phyloP scores from a whole-genome alignment of 2,888 invertebrate species.

The Stictocephala bisonia region DNA sequence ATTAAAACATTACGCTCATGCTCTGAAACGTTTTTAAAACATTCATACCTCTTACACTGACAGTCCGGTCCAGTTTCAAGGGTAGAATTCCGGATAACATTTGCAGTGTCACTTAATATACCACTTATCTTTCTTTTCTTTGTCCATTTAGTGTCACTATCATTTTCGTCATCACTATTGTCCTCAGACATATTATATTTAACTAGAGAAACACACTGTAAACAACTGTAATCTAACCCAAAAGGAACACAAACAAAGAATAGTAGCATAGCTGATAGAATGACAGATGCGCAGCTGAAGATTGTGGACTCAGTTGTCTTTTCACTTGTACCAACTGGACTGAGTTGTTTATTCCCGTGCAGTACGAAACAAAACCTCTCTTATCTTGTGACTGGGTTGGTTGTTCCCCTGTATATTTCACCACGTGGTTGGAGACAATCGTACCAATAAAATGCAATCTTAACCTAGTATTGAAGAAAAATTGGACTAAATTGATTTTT shows the following conservation, averaged over 20 bases:
- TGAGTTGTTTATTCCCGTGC: constrained; percentile 28
- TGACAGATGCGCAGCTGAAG: constrained; percentile 23
- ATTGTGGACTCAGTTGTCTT: constrained; percentile 32
- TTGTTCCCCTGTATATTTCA: constrained; percentile 21
- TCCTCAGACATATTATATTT: too few relatives aligned
- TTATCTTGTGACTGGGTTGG: constrained; percentile 20
- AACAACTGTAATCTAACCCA: too few relatives aligned
- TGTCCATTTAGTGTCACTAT: neutral
- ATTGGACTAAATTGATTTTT: constrained; percentile 41
- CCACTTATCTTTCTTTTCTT: constrained; percentile 1
- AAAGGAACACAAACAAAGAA: too few relatives aligned
- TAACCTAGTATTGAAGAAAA: neutral
- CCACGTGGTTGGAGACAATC: neutral
- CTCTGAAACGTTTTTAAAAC: neutral
- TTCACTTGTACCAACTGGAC: constrained; percentile 28
- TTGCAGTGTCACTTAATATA: neutral
- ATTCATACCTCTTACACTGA: neutral
- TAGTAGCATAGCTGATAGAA: too few relatives aligned
- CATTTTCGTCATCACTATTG: neutral
- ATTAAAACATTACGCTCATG: neutral
- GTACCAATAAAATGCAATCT: neutral
- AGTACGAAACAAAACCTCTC: neutral
- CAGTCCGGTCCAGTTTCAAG: neutral
- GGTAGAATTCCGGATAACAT: neutral
- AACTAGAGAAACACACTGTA: too few relatives aligned